phyloP scores from a whole-genome alignment of 2,797 vertebrate species.

The Gymnopithys bicolor region DNA sequence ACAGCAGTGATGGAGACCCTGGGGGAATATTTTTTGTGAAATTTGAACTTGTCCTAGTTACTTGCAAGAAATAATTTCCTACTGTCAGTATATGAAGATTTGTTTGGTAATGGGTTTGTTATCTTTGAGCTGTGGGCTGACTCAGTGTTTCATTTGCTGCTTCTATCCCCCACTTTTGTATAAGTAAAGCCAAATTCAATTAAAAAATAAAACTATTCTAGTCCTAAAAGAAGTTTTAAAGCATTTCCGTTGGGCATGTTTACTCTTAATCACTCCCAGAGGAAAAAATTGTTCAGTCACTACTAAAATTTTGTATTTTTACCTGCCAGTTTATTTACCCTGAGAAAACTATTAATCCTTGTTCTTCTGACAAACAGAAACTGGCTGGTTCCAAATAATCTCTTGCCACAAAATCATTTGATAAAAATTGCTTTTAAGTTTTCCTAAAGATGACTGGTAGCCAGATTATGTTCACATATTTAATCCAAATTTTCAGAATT shows the following conservation, averaged over 20 bases:
- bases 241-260: not conserved
- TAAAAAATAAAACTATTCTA: not conserved
- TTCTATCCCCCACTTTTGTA: not conserved
- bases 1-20: not conserved
- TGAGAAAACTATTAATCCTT: not conserved
- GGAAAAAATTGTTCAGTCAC: not conserved
- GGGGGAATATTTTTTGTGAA: not conserved
- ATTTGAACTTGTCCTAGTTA: not conserved
- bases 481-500: not conserved
- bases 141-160: not conserved
- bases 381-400: not conserved
- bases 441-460: not conserved
- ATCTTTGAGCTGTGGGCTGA: not conserved
- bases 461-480: not conserved
- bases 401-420: not conserved
- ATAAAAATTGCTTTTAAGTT: not conserved
- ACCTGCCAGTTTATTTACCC: not conserved
- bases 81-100: not conserved
- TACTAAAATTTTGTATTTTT: not conserved
- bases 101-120: not conserved
- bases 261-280: not conserved
- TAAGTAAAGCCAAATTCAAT: not conserved
- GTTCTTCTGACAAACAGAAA: not conserved
- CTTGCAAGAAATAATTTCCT: not conserved
- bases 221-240: not conserved